Evolutionary conservation across 2,113 vertebrate genomes (phyloP).

Genomic region (Pseudonaja textilis): DNA sequence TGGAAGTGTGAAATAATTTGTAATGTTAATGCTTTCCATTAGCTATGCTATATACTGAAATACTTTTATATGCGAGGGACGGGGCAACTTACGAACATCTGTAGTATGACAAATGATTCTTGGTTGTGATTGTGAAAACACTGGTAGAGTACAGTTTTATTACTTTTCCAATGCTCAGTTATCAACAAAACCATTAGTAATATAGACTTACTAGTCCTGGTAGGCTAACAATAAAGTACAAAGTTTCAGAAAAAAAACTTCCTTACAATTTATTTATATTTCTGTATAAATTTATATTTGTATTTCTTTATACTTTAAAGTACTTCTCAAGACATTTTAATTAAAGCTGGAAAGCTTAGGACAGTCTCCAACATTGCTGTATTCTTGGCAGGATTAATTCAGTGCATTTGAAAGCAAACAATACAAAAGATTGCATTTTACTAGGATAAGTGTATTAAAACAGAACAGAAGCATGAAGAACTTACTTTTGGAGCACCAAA

Average conservation of each 20-base stretch:
- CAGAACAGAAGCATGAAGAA: neutral
- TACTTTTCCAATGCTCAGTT: neutral
- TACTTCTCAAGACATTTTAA: neutral
- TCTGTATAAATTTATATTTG: neutral
- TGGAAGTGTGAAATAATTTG: neutral
- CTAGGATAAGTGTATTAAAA: neutral
- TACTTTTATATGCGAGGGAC: neutral
- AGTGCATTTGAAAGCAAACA: neutral
- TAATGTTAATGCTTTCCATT: neutral
- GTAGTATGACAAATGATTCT: neutral
- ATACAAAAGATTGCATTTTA: neutral
- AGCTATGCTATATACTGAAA: neutral
- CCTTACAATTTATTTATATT: neutral
- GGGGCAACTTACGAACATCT: neutral
- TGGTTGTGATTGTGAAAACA: neutral
- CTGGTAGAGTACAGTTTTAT: neutral
- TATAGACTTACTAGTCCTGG: neutral
- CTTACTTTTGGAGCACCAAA: conserved; percentile 85
- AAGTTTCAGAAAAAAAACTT: neutral
- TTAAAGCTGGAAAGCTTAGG: neutral
- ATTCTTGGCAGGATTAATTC: neutral
- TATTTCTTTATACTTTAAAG: neutral
- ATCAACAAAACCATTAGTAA: neutral
- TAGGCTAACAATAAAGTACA: neutral
- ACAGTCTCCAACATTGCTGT: neutral